Percentiles rank a stretch among this genome's conserved stretches.
Evolutionary conservation across 2,797 vertebrate genomes (phyloP).

Genomic region (Picus viridis): DNA sequence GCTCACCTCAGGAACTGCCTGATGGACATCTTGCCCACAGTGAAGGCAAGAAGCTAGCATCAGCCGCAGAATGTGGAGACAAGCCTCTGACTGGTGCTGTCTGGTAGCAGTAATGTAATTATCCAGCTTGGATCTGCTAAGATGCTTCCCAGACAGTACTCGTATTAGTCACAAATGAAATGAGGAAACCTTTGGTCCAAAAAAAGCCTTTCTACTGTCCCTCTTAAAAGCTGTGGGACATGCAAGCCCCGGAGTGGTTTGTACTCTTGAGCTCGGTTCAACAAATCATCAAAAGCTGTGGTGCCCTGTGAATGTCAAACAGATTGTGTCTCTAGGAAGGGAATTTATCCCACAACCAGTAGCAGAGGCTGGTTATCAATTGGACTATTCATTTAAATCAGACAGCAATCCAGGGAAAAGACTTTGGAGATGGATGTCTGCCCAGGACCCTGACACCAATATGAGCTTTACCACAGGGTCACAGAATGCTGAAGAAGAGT

Average conservation of each 20-base stretch:
- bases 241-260: neutral
- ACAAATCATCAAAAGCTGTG: neutral
- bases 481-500: too few species aligned
- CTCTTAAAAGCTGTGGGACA: neutral
- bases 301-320: neutral
- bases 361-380: neutral
- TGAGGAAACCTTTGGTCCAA: neutral
- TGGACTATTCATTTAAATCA: constrained; percentile 21
- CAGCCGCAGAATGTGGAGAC: neutral
- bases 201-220: neutral
- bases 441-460: neutral
- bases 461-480: neutral
- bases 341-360: neutral
- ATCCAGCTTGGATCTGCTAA: neutral
- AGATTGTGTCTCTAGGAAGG: neutral
- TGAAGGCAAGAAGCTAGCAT: constrained; percentile 27
- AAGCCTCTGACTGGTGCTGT: neutral
- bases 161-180: neutral
- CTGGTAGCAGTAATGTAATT: neutral
- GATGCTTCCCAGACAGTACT: neutral
- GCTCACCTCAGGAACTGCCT: neutral
- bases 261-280: neutral
- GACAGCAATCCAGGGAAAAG: constrained; percentile 49
- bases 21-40: neutral
- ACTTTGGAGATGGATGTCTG: neutral